Evolutionary conservation across 35 echinoderm and acorn worm genomes (phyloP), one percentile per base, ranked within the genome.

Genomic region (Stichopus chloronotus): DNA sequence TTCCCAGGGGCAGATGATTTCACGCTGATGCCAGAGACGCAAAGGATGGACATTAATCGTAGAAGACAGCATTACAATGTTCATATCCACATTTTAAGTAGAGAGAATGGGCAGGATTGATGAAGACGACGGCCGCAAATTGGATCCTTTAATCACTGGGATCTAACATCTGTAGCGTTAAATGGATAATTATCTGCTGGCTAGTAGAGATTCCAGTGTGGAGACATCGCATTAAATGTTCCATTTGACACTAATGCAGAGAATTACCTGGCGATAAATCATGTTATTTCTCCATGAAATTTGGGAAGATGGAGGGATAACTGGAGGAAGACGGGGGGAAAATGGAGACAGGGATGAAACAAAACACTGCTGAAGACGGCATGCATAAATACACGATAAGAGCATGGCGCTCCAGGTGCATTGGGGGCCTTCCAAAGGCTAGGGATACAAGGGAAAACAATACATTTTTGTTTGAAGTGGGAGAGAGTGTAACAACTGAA

Each of bases 151-250:
- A 74, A n/a, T 74, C 69, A 74, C 69, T n/a, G 69, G 13, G 22
- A 74, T 74, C 69, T 74, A 74, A 43, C 17, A n/a, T 74, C 14
- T 74, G 69, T 74, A 74, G 69, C 19, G 69, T 74, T 74, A 74
- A 74, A 74, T 74, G 69, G 69, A 74, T 74, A 74, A 74, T 74
- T 74, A 74, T 74, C 69, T n/a, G 69, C 69, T 74, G 22, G 17
- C 22, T 7, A 74, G 69, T 74, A 74, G 14, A 74, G 69, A 74
- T 74, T 74, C 69, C 17, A 6, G 20, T 74, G 69, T 74, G 22
- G 13, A 74, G 22, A 20, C 69, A 74, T 19, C 69, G 22, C 69
- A 74, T 74, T 74, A 74, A 74, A 74, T 74, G 69, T 74, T 74
- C 69, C 17, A n/a, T 74, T 74, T 74, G 69, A 74, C 69, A 74